phyloP scores from a whole-genome alignment of 2,888 invertebrate genomes.

The Scaptomyza reducta region DNA sequence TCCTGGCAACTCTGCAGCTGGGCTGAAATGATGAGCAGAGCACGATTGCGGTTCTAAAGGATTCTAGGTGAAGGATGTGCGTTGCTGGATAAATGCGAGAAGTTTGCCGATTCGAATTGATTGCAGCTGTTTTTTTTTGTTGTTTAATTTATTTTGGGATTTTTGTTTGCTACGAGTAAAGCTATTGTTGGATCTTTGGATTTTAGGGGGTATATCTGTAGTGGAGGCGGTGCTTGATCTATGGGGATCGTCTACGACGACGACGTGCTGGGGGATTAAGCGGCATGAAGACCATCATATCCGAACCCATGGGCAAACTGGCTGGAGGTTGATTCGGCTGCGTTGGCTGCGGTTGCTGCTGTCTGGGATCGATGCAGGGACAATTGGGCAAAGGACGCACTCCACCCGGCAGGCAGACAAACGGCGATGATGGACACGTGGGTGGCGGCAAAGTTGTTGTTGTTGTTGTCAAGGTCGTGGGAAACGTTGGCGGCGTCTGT shows the following conservation, averaged over 20 bases:
- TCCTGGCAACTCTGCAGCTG: conserved; percentile 84
- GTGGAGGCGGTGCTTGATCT: conserved; percentile 3
- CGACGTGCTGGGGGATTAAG: conserved; percentile 55
- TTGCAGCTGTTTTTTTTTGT: not conserved
- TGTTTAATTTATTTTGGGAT: conserved; percentile 46
- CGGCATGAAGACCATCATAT: conserved; percentile 78
- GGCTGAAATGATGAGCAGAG: conserved; percentile 63
- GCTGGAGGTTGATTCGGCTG: not conserved
- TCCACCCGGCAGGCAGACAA: conserved; percentile 80
- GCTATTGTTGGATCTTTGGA: conserved; percentile 3
- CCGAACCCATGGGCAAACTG: conserved; percentile 55
- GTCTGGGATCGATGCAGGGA: conserved; percentile 83
- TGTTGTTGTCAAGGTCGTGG: conserved; percentile 20
- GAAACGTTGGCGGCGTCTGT: not conserved
- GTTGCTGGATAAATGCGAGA: conserved; percentile 5
- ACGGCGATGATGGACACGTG: conserved; percentile 72
- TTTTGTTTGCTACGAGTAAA: conserved; percentile 28
- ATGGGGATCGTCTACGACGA: conserved; percentile 58
- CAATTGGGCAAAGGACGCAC: conserved; percentile 79
- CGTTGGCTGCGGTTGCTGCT: conserved; percentile 21
- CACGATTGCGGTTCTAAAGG: conserved; percentile 16
- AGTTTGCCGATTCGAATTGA: conserved; percentile 51
- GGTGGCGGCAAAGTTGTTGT: conserved; percentile 41
- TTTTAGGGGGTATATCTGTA: not conserved
- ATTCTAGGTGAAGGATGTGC: not conserved